phyloP scores from a whole-genome alignment of 2,888 invertebrate species.

The Heliconius ismenius region DNA sequence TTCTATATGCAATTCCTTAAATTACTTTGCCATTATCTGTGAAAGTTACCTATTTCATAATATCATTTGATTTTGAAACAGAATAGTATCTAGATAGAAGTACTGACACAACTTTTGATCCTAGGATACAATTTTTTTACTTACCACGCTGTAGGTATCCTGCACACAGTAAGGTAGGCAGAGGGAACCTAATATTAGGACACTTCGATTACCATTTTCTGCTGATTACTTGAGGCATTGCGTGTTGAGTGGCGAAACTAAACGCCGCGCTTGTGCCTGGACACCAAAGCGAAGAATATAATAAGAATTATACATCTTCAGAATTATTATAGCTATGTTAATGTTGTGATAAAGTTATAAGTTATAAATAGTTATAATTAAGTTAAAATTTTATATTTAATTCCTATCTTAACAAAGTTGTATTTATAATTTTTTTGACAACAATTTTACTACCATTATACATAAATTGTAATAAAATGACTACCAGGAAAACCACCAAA shows the following conservation, averaged over 20 bases:
- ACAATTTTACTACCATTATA: not conserved
- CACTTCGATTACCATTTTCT: no score
- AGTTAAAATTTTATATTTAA: not conserved
- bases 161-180: no score
- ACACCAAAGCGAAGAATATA: no score
- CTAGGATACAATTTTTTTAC: not conserved
- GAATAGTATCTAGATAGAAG: not conserved
- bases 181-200: no score
- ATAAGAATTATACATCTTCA: no score
- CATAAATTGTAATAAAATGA: not conserved
- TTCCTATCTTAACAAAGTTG: no score
- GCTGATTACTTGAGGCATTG: no score
- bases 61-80: not conserved
- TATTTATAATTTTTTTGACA: not conserved
- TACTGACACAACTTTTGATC: no score
- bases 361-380: not conserved
- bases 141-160: no score
- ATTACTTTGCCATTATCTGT: slow-evolving; percentile 17
- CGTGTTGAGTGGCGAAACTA: no score
- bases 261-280: no score
- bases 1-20: slow-evolving; percentile 16
- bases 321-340: no score
- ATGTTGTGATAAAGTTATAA: not conserved
- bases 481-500: not conserved
- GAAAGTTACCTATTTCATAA: not conserved